A percentile compares a stretch with the other conserved stretches of the same genome.
Evolutionary conservation across 2,797 vertebrate species (phyloP).

Genomic region (Pteropus rufus): DNA sequence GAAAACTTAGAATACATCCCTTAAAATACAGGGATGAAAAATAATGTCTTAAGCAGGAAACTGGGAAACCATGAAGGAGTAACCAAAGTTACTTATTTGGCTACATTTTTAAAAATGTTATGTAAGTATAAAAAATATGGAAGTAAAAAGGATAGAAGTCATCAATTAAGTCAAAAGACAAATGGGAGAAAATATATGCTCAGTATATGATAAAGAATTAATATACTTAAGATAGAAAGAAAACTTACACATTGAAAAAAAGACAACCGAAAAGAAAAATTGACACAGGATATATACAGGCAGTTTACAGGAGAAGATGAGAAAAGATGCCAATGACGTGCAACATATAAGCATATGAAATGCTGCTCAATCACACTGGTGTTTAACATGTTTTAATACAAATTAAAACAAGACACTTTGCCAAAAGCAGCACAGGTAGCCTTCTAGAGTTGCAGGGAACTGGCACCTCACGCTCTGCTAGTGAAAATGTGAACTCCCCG

Average conservation of each 20-base stretch:
- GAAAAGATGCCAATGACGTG: neutral
- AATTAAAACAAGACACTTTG: neutral
- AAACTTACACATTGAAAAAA: neutral
- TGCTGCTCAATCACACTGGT: fast-evolving
- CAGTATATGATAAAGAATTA: neutral
- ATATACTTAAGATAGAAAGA: neutral
- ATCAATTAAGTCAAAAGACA: neutral
- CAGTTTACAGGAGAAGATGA: neutral
- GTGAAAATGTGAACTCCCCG: neutral
- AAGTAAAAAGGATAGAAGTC: neutral
- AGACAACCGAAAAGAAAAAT: neutral
- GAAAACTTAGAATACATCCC: neutral
- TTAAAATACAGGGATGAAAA: neutral
- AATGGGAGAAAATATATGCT: neutral
- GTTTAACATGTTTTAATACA: neutral
- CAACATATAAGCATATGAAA: neutral
- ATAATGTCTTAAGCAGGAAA: neutral
- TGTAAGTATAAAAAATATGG: neutral
- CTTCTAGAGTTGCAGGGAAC: neutral
- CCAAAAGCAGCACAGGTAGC: neutral
- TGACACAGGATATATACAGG: neutral
- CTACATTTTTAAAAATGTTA: neutral
- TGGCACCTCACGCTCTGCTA: neutral
- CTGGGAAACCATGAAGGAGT: neutral
- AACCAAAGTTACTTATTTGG: neutral